Conservation (phyloP, 1,140 invertebrate genomes). For the Protaetia brevitarsis region DNA sequence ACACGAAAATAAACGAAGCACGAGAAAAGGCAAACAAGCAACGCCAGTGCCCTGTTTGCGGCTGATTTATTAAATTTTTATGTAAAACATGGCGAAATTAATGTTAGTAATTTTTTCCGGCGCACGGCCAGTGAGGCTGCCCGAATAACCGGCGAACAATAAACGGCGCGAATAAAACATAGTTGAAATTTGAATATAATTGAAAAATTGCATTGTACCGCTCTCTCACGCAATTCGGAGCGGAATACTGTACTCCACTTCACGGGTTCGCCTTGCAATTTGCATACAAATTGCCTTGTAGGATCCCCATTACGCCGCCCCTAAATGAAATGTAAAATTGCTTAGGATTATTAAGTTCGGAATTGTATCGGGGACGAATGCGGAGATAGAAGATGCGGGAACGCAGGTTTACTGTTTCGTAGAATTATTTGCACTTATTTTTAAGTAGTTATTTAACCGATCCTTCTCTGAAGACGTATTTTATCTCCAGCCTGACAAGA, state of each 20-base stretch:
- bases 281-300: constrained; percentile 13
- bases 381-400: too few species aligned
- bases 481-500: too few species aligned
- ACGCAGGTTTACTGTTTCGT: too few species aligned
- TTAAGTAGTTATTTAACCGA: too few species aligned
- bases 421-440: too few species aligned
- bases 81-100: constrained; percentile 8
- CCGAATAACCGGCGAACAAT: background rate
- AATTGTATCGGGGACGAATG: constrained; percentile 4
- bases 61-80: constrained; percentile 12
- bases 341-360: constrained; percentile 8
- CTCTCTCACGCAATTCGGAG: background rate
- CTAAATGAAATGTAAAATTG: constrained; percentile 12
- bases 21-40: background rate
- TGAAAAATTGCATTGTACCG: background rate
- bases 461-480: too few species aligned
- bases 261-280: background rate
- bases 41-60: background rate
- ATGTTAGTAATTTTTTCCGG: background rate
- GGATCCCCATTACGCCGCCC: background rate
- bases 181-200: background rate
- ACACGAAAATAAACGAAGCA: too few species aligned
- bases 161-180: background rate
- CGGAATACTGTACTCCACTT: background rate
- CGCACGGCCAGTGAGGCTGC: background rate